phyloP scores from a whole-genome alignment of 2,113 vertebrate genomes.

The Trematocara unimaculatum region DNA sequence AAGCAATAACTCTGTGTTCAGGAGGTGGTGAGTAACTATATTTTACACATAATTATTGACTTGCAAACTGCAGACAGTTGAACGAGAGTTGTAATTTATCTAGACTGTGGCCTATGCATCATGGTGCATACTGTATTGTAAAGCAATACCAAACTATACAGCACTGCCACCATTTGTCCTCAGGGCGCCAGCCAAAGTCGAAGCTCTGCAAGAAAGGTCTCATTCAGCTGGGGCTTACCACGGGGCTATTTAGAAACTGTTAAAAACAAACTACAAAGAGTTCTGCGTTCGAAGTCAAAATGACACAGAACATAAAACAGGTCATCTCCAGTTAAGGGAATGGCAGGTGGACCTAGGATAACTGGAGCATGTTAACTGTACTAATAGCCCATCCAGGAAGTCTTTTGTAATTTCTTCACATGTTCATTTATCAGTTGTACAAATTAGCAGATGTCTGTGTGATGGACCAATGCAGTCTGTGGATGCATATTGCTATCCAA shows the following conservation, averaged over 20 bases:
- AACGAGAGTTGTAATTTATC: constrained; percentile 20
- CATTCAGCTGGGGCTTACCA: not conserved
- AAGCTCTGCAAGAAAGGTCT: not conserved
- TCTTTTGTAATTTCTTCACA: not conserved
- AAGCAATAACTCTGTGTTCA: not conserved
- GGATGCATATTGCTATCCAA: not conserved
- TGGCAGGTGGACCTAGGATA: not conserved
- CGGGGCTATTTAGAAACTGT: not conserved
- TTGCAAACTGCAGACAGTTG: not conserved
- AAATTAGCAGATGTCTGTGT: not conserved
- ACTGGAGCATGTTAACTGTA: not conserved
- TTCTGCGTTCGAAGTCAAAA: not conserved
- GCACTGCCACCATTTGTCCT: not conserved
- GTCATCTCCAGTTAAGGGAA: not conserved
- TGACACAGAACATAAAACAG: not conserved
- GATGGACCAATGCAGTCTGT: not conserved
- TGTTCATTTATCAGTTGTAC: not conserved
- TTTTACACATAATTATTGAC: constrained; percentile 29
- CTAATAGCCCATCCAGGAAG: not conserved
- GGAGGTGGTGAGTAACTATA: constrained; percentile 8
- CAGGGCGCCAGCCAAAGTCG: not conserved
- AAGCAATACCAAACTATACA: not conserved
- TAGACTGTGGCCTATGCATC: not conserved
- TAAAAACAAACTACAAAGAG: not conserved
- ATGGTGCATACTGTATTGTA: constrained; percentile 7